Conservation (phyloP, 2,888 invertebrate species). For the Watsonalla binaria region DNA sequence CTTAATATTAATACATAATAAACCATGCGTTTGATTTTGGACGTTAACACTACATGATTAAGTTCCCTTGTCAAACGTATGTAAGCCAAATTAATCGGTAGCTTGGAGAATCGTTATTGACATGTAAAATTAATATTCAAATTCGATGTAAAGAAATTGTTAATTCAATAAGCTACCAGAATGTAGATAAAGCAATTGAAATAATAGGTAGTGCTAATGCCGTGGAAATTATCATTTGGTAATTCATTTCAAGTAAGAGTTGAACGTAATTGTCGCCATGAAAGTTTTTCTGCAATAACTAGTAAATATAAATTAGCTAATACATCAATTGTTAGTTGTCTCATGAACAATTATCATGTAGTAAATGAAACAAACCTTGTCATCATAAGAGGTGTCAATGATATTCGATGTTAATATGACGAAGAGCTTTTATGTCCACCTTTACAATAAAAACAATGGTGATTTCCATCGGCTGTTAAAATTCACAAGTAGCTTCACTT, state of each 20-base stretch:
- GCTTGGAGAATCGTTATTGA: conserved; percentile 27
- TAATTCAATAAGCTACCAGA: conserved; percentile 38
- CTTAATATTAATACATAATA: conserved; percentile 30
- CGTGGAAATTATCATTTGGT: conserved; percentile 36
- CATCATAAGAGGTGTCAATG: neutral
- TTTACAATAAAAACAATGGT: conserved; percentile 26
- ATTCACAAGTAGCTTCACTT: conserved; percentile 71
- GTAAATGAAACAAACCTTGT: neutral
- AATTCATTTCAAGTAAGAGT: neutral
- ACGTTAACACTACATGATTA: conserved; percentile 15
- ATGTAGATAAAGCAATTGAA: conserved; percentile 47
- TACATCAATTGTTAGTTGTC: too few species aligned
- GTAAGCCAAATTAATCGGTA: conserved; percentile 34
- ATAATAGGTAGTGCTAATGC: conserved; percentile 37
- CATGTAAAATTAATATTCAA: neutral
- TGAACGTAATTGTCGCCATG: too few species aligned
- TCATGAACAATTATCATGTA: too few species aligned
- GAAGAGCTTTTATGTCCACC: too few species aligned
- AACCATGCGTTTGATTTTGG: conserved; percentile 35
- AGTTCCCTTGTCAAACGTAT: conserved; percentile 38
- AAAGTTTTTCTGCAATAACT: too few species aligned
- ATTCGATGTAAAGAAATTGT: conserved; percentile 2
- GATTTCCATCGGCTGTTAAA: conserved; percentile 42
- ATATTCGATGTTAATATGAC: too few species aligned
- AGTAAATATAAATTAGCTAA: too few species aligned